Evolutionary conservation across 2,113 vertebrate species (phyloP).

Genomic region (Microcebus ravelobensis): DNA sequence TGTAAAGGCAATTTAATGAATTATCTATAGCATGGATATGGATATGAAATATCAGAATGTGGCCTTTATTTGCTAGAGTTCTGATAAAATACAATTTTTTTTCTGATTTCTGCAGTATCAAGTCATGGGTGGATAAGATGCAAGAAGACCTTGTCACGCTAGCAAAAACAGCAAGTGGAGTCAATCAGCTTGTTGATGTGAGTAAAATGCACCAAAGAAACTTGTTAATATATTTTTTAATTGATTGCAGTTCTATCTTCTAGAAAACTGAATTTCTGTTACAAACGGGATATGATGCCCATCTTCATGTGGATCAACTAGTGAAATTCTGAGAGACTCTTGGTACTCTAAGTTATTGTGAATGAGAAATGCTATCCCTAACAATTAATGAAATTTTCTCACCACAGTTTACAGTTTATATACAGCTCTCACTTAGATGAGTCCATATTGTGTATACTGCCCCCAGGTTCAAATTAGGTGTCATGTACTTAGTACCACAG

Average conservation of each 20-base stretch:
- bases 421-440: not conserved
- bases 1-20: conserved; percentile 13
- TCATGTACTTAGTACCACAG: too few relatives aligned
- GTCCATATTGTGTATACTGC: too few relatives aligned
- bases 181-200: conserved; percentile 91
- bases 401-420: not conserved
- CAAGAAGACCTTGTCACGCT: conserved; percentile 95
- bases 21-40: not conserved
- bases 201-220: conserved; percentile 58
- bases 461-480: not conserved
- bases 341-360: not conserved
- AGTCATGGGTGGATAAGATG: conserved; percentile 98
- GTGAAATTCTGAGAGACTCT: too few relatives aligned
- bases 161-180: conserved; percentile 93
- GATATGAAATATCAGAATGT: not conserved
- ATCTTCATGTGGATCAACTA: not conserved
- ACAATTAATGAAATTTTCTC: not conserved
- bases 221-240: not conserved
- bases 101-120: conserved; percentile 89
- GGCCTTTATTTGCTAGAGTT: not conserved
- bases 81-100: conserved; percentile 62
- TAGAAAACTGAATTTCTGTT: not conserved
- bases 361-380: not conserved
- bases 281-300: not conserved
- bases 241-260: not conserved